These are phyloP conservation scores for Parascotia fuliginaria DNA, from an alignment of 2,888 invertebrate genomes.

Conservation along the genomic window DNA sequence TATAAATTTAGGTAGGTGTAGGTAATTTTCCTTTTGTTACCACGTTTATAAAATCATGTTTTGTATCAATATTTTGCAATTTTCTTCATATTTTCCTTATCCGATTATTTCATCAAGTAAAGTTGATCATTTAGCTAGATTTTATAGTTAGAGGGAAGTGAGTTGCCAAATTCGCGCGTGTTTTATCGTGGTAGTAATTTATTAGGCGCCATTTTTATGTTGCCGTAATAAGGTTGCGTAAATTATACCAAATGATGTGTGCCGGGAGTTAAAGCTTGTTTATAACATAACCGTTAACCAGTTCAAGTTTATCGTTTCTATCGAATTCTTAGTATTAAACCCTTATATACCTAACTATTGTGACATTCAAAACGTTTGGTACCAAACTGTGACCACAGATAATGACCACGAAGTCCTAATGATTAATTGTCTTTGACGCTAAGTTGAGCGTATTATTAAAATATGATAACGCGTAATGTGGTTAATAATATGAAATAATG, in stretches of 20 bases:
- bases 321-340: slow-evolving; percentile 6
- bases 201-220: slow-evolving; percentile 11
- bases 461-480: slow-evolving; percentile 17
- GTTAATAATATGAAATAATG: slow-evolving; percentile 7
- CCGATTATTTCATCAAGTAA: not conserved
- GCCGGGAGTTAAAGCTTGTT: slow-evolving; percentile 6
- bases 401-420: slow-evolving; percentile 9
- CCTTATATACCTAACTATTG: not conserved
- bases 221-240: slow-evolving; percentile 31
- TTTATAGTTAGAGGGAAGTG: slow-evolving; percentile 9
- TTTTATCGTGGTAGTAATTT: slow-evolving; percentile 18
- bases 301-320: slow-evolving; percentile 7
- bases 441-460: slow-evolving; percentile 10
- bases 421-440: slow-evolving; percentile 3
- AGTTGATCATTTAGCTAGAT: not conserved
- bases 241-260: slow-evolving; percentile 27
- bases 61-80: not conserved
- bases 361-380: not conserved
- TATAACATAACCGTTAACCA: not conserved
- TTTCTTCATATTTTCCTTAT: not conserved
- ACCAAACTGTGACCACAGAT: slow-evolving; percentile 8
- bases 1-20: too few relatives aligned
- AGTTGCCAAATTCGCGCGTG: slow-evolving; percentile 9
- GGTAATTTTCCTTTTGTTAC: not conserved
- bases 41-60: not conserved